phyloP scores from a whole-genome alignment of 1,140 invertebrate species.

The Brachionus rubens region DNA sequence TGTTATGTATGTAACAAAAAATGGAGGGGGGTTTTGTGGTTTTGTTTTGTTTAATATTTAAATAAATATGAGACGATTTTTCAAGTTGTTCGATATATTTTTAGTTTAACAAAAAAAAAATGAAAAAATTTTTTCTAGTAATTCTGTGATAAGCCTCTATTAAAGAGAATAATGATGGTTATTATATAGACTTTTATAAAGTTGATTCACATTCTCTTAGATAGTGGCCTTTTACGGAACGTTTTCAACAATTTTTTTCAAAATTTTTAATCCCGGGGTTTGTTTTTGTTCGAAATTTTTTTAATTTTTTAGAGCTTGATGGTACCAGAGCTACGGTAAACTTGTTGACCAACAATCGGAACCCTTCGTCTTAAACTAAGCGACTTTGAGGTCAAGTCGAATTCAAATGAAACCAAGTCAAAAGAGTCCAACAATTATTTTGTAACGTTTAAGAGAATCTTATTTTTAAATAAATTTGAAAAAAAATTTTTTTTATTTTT shows the following conservation, averaged over 20 bases:
- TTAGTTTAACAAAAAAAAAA: neutral
- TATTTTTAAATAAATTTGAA: no score
- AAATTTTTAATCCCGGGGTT: neutral
- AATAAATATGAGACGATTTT: slow-evolving; percentile 28
- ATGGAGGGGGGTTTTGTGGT: neutral
- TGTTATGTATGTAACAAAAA: neutral
- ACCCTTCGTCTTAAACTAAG: no score
- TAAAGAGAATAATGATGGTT: slow-evolving; percentile 45
- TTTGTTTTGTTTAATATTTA: slow-evolving; percentile 33
- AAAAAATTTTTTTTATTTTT: no score
- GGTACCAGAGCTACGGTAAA: no score
- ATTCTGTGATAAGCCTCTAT: slow-evolving; percentile 42
- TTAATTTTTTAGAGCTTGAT: neutral
- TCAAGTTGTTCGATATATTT: neutral
- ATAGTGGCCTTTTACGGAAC: slow-evolving; percentile 46
- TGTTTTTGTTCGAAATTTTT: neutral
- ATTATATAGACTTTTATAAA: neutral
- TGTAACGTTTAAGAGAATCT: no score
- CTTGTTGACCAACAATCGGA: no score
- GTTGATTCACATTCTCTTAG: slow-evolving; percentile 46
- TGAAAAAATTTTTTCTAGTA: neutral
- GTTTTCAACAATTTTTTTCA: neutral
- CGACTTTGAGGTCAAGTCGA: no score
- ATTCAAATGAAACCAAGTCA: no score
- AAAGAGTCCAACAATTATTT: no score